Evolutionary conservation across 2,113 vertebrate species (phyloP).

Genomic region (Hystrix cristata): DNA sequence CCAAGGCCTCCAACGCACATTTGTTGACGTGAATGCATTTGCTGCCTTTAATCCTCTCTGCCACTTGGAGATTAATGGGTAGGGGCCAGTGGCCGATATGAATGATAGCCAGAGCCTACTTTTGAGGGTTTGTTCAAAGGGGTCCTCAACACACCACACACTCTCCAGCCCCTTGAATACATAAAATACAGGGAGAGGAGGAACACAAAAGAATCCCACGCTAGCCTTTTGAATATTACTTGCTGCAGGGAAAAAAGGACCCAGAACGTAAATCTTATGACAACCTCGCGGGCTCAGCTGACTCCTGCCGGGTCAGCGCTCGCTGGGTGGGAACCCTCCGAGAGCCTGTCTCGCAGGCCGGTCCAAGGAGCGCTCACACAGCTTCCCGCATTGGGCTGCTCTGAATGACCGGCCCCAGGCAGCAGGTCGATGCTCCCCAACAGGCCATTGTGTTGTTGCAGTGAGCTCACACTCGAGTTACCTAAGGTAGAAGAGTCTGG

Average conservation of each 20-base stretch:
- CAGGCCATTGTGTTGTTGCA: background rate
- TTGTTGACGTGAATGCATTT: background rate
- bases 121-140: background rate
- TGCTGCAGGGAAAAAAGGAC: background rate
- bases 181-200: background rate
- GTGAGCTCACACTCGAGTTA: background rate
- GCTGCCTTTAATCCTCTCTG: background rate
- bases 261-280: constrained; percentile 38
- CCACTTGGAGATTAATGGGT: background rate
- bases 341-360: background rate
- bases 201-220: background rate
- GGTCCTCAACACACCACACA: background rate
- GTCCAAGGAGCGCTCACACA: background rate
- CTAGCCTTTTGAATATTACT: background rate
- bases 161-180: background rate
- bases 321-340: background rate
- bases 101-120: background rate
- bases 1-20: background rate
- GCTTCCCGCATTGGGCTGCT: background rate
- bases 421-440: background rate
- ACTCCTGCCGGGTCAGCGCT: background rate
- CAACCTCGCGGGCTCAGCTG: background rate
- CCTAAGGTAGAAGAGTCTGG: background rate
- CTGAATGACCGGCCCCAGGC: background rate
- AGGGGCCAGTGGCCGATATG: background rate